Evolutionary conservation across 1,140 invertebrate species (phyloP), one percentile per base, ranked within the genome.

Genomic region (Drosophila takahashii): DNA sequence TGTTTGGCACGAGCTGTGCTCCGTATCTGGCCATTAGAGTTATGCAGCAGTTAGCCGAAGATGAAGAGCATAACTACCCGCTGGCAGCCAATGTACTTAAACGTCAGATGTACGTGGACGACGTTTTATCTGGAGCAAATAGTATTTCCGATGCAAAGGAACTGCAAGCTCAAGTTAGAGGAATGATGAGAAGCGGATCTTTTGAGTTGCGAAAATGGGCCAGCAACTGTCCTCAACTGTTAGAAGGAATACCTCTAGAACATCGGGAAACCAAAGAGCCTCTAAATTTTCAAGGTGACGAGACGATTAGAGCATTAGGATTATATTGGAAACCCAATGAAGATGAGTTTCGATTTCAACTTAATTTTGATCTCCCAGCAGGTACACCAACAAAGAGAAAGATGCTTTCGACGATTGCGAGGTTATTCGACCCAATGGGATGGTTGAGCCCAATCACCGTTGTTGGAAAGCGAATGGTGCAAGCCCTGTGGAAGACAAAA

Each of bases 161-260:
- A n/a, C 22, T 48, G 22, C 45, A 48, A 7, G 5, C 18, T 11
- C 26, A 48, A 48, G 18, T 48, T 22, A 48, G 22, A 13, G 6
- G 45, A 7, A 29, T 48, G 45, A 48, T 29, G 45, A 13, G 5
- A 26, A 47, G 45, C 6, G 45, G 5, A 27, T 22, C 44, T 11
- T 47, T 47, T 47, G 44, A 47, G 16, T 47, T 26, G 22, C 44
- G 18, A 5, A 47, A 47, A 13, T 47, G 44, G 18, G 44, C 10
- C 6, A 26, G 10, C 13, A 47, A 47, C 13, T 48, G 13, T 27
- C 10, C 22, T 27, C 13, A 48, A 22, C 26, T 29, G 22, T 27
- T 29, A 8, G 45, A 48, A 7, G 45, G 11, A 6, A 48, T 29
- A 11, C 45, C 22, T 27, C 45, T 48, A n/a, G 45, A 27, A 27